phyloP scores from a whole-genome alignment of 1,140 invertebrate genomes.

The Ips typographus region DNA sequence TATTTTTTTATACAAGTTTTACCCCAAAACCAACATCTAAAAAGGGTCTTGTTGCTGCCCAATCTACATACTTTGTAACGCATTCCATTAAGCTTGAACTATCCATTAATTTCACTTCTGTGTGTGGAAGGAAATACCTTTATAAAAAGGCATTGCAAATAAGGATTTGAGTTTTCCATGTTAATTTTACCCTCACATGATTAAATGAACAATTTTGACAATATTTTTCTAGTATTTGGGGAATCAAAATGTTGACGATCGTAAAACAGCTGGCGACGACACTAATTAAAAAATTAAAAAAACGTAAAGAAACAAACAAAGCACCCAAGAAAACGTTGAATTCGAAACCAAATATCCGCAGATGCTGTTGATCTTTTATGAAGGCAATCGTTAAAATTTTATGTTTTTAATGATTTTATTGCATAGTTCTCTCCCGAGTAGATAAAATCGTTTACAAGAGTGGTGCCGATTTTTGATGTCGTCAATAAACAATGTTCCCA shows the following conservation, averaged over 20 bases:
- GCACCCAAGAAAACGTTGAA: constrained; percentile 12
- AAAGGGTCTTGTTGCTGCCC: too few species aligned
- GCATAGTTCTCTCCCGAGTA: constrained; percentile 28
- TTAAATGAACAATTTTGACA: too few species aligned
- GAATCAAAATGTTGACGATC: not conserved
- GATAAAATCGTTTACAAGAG: constrained; percentile 30
- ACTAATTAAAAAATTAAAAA: constrained; percentile 23
- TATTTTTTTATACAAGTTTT: too few species aligned
- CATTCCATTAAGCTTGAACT: too few species aligned
- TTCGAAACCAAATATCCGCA: constrained; percentile 28
- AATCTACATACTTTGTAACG: too few species aligned
- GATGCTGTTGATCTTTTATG: constrained; percentile 33
- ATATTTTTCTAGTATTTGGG: too few species aligned
- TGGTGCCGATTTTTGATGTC: constrained; percentile 37
- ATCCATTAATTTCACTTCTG: too few species aligned
- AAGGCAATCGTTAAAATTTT: constrained; percentile 35
- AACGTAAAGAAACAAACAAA: constrained; percentile 24
- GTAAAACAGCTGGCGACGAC: constrained; percentile 18
- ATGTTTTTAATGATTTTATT: constrained; percentile 35
- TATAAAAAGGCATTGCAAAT: too few species aligned
- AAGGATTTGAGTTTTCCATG: too few species aligned
- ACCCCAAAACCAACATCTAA: too few species aligned
- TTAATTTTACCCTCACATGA: too few species aligned
- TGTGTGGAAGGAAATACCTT: too few species aligned
- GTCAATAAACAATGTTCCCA: constrained; percentile 35